phyloP scores from a whole-genome alignment of 53 echinoderm and acorn worm genomes.

The Mesocentrotus franciscanus region DNA sequence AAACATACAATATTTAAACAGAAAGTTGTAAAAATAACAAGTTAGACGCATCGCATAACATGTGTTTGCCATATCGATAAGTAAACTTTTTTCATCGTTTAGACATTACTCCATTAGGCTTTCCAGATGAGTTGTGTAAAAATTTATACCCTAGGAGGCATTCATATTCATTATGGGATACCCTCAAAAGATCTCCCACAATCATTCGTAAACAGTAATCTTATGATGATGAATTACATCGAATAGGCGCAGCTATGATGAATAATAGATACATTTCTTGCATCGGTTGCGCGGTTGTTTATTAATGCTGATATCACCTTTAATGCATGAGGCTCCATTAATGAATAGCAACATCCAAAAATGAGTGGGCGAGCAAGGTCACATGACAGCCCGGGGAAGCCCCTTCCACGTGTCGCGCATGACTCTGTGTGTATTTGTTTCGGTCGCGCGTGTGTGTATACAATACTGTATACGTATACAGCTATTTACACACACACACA shows the following conservation, averaged over 20 bases:
- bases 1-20: no score
- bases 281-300: background rate
- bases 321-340: background rate
- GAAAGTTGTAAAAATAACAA: no score
- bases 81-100: no score
- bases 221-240: background rate
- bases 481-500: background rate
- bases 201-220: no score
- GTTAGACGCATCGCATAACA: no score
- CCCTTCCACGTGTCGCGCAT: conserved; percentile 26
- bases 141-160: no score
- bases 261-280: background rate
- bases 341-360: background rate
- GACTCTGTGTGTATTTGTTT: background rate
- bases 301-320: background rate
- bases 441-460: background rate
- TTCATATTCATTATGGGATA: no score
- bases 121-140: no score
- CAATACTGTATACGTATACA: background rate
- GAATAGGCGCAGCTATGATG: background rate
- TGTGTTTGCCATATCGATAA: no score
- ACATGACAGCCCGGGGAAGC: conserved; percentile 27
- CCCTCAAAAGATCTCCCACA: no score
- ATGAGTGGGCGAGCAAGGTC: conserved; percentile 13
- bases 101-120: no score